These are phyloP conservation scores for Lottia gigantea DNA, from an alignment of 2,888 invertebrate species.

Conservation along the genomic window DNA sequence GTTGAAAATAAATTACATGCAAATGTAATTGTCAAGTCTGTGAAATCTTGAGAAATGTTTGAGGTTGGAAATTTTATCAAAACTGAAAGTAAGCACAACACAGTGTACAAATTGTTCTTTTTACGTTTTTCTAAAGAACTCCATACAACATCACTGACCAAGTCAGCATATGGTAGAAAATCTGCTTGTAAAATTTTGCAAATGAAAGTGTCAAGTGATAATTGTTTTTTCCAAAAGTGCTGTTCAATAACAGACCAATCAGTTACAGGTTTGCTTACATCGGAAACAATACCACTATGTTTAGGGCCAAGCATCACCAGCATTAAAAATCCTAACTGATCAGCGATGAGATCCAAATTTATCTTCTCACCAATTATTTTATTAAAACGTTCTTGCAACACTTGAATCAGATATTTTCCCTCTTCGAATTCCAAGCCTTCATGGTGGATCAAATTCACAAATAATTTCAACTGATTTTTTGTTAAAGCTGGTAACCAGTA, in stretches of 20 bases:
- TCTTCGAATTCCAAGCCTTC: not conserved
- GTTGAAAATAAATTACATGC: no score
- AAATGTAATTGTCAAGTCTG: no score
- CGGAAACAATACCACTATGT: not conserved
- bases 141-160: not conserved
- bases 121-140: not conserved
- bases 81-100: no score
- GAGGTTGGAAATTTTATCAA: no score
- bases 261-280: not conserved
- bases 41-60: no score
- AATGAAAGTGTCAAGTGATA: not conserved
- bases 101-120: no score
- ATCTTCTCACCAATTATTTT: not conserved
- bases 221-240: not conserved
- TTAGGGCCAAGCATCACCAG: not conserved
- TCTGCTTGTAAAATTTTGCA: not conserved
- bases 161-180: not conserved
- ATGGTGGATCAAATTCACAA: not conserved
- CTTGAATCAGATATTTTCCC: not conserved
- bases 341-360: not conserved
- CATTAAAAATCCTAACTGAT: not conserved
- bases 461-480: not conserved
- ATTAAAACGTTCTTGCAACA: not conserved
- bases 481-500: not conserved
- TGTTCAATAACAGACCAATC: not conserved